Conservation (phyloP, 2,888 invertebrate genomes). For the Pseudoips prasinana region DNA sequence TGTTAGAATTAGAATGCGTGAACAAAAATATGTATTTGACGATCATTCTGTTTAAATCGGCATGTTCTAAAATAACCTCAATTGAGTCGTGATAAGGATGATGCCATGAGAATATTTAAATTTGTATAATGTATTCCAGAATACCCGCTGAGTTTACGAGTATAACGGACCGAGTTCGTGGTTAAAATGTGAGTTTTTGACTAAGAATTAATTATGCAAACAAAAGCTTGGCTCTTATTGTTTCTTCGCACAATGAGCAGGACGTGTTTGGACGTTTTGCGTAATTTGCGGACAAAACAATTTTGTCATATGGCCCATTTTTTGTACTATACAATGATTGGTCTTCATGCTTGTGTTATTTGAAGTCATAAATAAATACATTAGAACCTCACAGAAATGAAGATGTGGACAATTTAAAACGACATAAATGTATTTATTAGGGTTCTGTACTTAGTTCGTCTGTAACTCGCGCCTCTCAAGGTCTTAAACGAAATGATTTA, state of each 20-base stretch:
- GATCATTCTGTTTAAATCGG: conserved; percentile 16
- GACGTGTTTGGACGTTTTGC: conserved; percentile 76
- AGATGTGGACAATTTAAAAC: too few species aligned
- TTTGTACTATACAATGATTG: too few species aligned
- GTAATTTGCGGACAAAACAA: conserved; percentile 67
- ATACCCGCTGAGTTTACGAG: conserved; percentile 66
- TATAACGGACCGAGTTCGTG: conserved; percentile 68
- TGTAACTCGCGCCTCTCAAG: too few species aligned
- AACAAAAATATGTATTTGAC: conserved; percentile 42
- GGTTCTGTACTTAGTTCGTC: too few species aligned
- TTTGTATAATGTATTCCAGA: conserved; percentile 39
- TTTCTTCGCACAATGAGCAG: conserved; percentile 58
- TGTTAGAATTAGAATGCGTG: conserved; percentile 59
- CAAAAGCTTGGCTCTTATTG: conserved; percentile 69
- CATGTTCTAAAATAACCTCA: conserved; percentile 31
- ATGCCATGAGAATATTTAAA: conserved; percentile 10
- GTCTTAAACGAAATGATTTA: too few species aligned
- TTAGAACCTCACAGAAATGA: too few species aligned
- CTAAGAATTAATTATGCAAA: conserved; percentile 74
- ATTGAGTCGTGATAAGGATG: conserved; percentile 23
- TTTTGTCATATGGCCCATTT: conserved; percentile 42
- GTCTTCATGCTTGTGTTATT: too few species aligned
- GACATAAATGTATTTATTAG: too few species aligned
- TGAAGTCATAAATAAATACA: too few species aligned
- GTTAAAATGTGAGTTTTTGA: conserved; percentile 61